These are phyloP conservation scores for Lathronympha strigana DNA, from an alignment of 2,888 invertebrate species.

Conservation along the genomic window DNA sequence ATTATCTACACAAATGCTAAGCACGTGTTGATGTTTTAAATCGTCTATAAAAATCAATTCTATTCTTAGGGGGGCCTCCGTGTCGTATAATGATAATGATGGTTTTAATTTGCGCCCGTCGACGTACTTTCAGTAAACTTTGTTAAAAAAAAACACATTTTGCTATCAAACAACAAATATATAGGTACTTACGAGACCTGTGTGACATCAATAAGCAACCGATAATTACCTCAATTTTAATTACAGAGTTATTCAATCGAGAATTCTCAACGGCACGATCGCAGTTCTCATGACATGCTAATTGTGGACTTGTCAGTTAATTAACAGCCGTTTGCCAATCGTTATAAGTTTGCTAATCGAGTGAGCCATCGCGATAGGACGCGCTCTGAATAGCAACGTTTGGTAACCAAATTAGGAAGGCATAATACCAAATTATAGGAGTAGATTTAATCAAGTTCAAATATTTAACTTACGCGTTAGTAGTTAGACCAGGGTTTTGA, in stretches of 20 bases:
- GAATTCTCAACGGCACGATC: constrained; percentile 5
- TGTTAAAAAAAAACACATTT: too few species aligned
- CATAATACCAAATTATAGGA: constrained; percentile 17
- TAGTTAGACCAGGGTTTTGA: too few species aligned
- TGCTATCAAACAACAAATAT: too few species aligned
- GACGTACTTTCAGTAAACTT: too few species aligned
- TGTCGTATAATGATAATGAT: too few species aligned
- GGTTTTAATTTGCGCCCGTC: too few species aligned
- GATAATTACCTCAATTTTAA: neutral
- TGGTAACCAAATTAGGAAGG: constrained; percentile 4
- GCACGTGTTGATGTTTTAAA: neutral
- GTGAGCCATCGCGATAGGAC: constrained; percentile 25
- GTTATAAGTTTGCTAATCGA: constrained; percentile 27
- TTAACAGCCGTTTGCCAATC: constrained; percentile 18
- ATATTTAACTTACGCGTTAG: too few species aligned
- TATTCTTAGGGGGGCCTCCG: too few species aligned
- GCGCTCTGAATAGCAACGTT: constrained; percentile 35
- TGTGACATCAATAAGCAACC: neutral
- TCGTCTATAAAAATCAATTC: too few species aligned
- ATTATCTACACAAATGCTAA: neutral
- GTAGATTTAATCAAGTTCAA: neutral
- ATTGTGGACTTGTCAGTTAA: constrained; percentile 11
- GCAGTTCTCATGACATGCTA: constrained; percentile 30
- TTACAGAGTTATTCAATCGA: constrained; percentile 14
- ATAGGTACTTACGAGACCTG: too few species aligned